Base-by-base conservation (phyloP, 2,797 vertebrate genomes). In the Natrix natrix region DNA sequence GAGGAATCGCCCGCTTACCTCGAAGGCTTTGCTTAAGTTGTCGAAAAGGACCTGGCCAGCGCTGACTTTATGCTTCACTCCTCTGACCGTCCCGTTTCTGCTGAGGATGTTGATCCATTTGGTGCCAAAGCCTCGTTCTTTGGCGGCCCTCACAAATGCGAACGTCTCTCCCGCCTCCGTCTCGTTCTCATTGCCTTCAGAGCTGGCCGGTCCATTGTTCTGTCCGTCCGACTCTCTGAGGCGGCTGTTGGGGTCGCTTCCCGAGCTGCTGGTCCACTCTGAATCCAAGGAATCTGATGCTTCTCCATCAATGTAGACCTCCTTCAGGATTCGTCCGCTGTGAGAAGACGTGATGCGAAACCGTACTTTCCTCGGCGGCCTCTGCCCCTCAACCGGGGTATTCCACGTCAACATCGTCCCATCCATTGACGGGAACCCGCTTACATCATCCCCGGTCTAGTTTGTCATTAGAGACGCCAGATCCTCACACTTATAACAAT, bases 51-150 rank as follows among this genome's bases (percentile, higher is more conserved):
- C 98, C 98, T 99, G 99, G 86, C 99, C 99, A 12, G 32, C 99
- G 14, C 98, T 99, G 97, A 99, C 99, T 98, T 99, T 99, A 95
- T 99, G 98, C 95, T 99, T 99, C 95, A 99, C 98, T 57, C 99
- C 99, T 94, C 99, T 98, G 74, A 99, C 98, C 4, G 99, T 99
- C 86, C 99, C 99, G 0, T 99, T 99, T 97, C 99, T 99, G 97
- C 99, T 99, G 93, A 99, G 98, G 95, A 99, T 99, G 97, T 99
- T 99, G 97, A 99, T 98, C 96, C 99, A 97, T 96, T 98, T 99
- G 87, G 98, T 98, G 90, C 98, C 98, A 97, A 99, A 99, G 10
- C 97, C 96, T 95, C 97, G 98, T 97, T 99, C 98, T 78, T 98
- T 98, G 83, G 98, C 96, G 89, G 98, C 98, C 93, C 99, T 98